Evolutionary conservation across 2,113 vertebrate genomes (phyloP), one percentile per base, ranked within the genome.

Genomic region (Oenanthe oenanthe): DNA sequence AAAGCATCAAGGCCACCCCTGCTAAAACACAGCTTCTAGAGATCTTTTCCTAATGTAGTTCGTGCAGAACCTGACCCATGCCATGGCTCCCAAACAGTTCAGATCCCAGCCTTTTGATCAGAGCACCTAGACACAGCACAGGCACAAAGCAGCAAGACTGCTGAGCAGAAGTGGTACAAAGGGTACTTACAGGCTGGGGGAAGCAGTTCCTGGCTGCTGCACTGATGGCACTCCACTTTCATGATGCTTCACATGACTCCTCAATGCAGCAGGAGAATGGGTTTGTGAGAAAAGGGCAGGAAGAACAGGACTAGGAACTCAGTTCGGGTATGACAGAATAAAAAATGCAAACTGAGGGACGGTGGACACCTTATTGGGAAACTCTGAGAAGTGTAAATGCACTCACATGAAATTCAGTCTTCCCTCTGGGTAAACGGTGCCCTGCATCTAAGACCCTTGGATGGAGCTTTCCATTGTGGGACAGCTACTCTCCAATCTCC

Each of bases 311-410:
- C 22, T 60, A 71, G 34, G 53, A 93, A 90, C 25, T 54, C 4
- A 7, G 8, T 34, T 10, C 0, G 0, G 29, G 9, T 29, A 60
- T 24, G 24, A 20, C 50, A 56, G 10, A 74, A 63, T 51, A 43
- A 78, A 78, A 89, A 84, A 36, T 1, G 2, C 2, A 2, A 85
- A 51, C 29, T 90, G 16, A 85, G 21, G 48, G 17, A 51, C 0
- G 60, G 1, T 13, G 15, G 28, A 62, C 28, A 45, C 22, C 9
- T 26, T 70, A 25, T 3, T 77, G 65, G 36, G 66, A 67, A 68
- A 54, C 26, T 74, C 56, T 85, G 40, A 81, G 85, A 26, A 18
- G 5, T 75, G 8, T 42, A 50, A 62, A 89, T 57, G 57, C 15
- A 22, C 38, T 75, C 28, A 38, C 29, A 47, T 0, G 0, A 63